phyloP scores from a whole-genome alignment of 2,113 vertebrate species.

The Thinocorus orbignyianus region DNA sequence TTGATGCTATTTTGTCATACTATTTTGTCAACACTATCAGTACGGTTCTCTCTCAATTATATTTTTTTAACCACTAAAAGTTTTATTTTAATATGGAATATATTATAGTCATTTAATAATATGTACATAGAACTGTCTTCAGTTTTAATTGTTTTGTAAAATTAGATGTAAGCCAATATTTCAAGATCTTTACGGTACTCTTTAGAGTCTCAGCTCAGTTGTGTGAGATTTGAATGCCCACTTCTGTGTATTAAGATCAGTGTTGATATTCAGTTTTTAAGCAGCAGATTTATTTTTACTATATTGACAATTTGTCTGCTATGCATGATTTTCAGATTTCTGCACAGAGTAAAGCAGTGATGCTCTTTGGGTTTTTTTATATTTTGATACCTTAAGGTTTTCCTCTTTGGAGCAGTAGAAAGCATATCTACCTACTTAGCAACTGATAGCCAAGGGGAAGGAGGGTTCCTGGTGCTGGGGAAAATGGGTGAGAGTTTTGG shows the following conservation, averaged over 20 bases:
- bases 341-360: not conserved
- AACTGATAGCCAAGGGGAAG: not conserved
- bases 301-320: not conserved
- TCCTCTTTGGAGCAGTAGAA: not conserved
- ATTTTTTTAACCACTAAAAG: not conserved
- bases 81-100: not conserved
- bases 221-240: not conserved
- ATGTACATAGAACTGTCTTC: not conserved
- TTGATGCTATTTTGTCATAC: not conserved
- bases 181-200: not conserved
- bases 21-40: not conserved
- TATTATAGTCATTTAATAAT: not conserved
- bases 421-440: not conserved
- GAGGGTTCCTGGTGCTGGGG: not conserved
- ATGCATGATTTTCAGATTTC: not conserved
- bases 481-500: not conserved
- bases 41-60: not conserved
- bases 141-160: not conserved
- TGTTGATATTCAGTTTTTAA: not conserved
- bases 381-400: not conserved
- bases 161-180: not conserved
- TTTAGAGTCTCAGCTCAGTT: not conserved
- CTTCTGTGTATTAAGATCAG: not conserved
- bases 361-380: not conserved
- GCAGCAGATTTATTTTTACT: not conserved